phyloP scores from a whole-genome alignment of 2,113 vertebrate genomes.

The Clinocottus analis region DNA sequence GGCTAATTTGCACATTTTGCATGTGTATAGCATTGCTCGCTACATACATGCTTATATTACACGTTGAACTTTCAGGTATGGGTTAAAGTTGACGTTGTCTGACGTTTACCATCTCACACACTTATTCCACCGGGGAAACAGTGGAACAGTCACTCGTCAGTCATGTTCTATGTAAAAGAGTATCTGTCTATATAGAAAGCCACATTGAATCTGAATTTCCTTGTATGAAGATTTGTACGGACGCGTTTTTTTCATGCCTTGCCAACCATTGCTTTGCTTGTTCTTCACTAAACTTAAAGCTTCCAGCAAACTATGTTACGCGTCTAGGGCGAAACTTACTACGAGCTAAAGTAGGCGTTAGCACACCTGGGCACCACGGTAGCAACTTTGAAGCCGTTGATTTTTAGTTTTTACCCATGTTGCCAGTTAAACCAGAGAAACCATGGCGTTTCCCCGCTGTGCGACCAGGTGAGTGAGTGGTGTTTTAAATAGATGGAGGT shows the following conservation, averaged over 20 bases:
- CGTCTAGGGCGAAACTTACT: background rate
- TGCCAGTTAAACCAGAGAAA: background rate
- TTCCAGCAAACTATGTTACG: background rate
- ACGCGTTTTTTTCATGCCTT: background rate
- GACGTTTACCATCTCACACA: background rate
- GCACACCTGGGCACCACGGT: background rate
- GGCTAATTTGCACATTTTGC: background rate
- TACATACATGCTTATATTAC: no score
- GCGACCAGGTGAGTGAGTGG: constrained; percentile 11
- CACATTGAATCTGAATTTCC: background rate
- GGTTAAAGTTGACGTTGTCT: background rate
- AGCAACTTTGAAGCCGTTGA: background rate
- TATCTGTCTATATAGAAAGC: background rate
- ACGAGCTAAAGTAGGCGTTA: background rate
- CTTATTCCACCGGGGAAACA: background rate
- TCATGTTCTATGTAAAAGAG: background rate
- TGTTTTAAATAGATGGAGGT: constrained; percentile 10
- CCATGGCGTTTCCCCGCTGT: background rate
- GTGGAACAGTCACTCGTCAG: no score
- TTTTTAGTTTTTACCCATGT: background rate
- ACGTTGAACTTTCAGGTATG: constrained; percentile 2
- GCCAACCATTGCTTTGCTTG: background rate
- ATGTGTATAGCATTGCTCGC: background rate
- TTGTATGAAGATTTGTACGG: background rate
- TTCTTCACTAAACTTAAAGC: background rate